Conservation (phyloP, 1,140 invertebrate genomes). For the Elysia chlorotica region DNA sequence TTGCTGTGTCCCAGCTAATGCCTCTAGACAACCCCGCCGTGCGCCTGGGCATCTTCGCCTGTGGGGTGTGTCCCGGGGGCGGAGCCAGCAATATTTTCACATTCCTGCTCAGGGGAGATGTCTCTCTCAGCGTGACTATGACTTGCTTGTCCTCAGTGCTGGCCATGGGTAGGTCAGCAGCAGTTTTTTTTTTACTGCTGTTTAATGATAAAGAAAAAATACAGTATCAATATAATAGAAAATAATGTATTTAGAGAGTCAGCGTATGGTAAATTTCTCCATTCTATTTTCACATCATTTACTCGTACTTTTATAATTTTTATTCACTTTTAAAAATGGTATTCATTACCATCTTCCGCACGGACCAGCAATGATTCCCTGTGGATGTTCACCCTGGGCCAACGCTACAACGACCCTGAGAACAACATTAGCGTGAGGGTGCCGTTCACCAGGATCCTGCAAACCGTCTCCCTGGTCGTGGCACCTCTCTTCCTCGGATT, state of each 20-base stretch:
- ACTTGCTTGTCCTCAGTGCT: constrained; percentile 50
- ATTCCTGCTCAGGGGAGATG: constrained; percentile 63
- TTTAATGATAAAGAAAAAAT: too few species aligned
- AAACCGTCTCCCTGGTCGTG: constrained; percentile 77
- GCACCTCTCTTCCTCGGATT: constrained; percentile 83
- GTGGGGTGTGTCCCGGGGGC: constrained; percentile 63
- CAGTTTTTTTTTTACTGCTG: too few species aligned
- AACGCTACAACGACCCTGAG: constrained; percentile 69
- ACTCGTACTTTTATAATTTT: too few species aligned
- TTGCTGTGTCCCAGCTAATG: constrained; percentile 34
- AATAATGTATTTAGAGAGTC: too few species aligned
- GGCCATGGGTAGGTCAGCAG: too few species aligned
- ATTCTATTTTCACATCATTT: too few species aligned
- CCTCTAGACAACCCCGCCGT: constrained; percentile 38
- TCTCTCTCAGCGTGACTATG: constrained; percentile 63
- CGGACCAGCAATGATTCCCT: constrained; percentile 93
- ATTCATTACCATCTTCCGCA: too few species aligned
- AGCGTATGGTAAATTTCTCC: too few species aligned
- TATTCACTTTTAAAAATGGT: too few species aligned
- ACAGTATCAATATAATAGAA: too few species aligned
- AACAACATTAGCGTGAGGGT: constrained; percentile 65
- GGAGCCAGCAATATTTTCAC: constrained; percentile 64
- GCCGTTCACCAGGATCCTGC: constrained; percentile 81
- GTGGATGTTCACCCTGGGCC: constrained; percentile 93
- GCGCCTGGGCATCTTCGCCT: constrained; percentile 61